These are phyloP conservation scores for Chlamydotis undulata DNA, from an alignment of 2,113 vertebrate genomes.

Conservation along the genomic window DNA sequence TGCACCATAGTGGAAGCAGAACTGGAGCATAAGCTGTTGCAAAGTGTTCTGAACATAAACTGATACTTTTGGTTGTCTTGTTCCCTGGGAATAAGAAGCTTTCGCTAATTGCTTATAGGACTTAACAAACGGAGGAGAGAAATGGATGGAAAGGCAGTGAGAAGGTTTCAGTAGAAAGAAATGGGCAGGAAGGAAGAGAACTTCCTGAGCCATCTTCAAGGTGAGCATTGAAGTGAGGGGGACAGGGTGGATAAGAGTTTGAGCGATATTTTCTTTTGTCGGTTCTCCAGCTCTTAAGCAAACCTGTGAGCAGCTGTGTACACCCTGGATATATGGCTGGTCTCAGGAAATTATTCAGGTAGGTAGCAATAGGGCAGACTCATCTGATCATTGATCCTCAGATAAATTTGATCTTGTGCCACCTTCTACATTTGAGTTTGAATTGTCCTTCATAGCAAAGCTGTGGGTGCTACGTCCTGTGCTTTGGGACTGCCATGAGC, in stretches of 20 bases:
- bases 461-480: neutral
- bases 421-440: fast-evolving
- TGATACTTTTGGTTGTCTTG: neutral
- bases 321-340: fast-evolving
- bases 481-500: fast-evolving
- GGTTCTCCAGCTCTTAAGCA: neutral
- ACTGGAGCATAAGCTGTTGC: neutral
- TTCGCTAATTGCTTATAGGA: neutral
- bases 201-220: neutral
- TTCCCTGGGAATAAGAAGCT: neutral
- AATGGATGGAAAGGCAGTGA: neutral
- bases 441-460: neutral
- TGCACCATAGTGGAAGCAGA: neutral
- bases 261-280: neutral
- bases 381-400: fast-evolving
- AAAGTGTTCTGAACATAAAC: neutral
- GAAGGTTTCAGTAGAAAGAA: neutral
- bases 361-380: neutral
- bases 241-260: neutral
- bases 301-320: fast-evolving
- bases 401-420: neutral
- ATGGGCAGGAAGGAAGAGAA: neutral
- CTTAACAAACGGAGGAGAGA: neutral
- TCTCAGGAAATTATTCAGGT: neutral
- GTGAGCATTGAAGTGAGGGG: neutral